phyloP scores from a whole-genome alignment of 2,113 vertebrate genomes.

The Mormoops blainvillei region DNA sequence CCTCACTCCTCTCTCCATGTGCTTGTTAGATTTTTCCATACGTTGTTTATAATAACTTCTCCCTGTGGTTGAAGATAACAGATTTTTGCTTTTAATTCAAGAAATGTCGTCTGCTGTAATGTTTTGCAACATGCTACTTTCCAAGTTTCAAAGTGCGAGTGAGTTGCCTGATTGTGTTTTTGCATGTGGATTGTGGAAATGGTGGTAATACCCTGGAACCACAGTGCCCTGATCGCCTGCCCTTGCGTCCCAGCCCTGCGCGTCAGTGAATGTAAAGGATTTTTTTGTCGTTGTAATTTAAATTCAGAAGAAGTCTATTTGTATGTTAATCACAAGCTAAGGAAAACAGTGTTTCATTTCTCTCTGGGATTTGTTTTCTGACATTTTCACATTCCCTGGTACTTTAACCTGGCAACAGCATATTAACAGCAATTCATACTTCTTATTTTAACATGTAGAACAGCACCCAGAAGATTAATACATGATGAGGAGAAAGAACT shows the following conservation, averaged over 20 bases:
- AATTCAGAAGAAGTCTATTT: constrained; percentile 70
- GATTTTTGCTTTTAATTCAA: constrained; percentile 73
- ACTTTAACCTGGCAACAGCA: constrained; percentile 61
- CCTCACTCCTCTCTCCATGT: neutral
- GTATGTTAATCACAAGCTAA: constrained; percentile 77
- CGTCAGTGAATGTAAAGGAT: constrained; percentile 21
- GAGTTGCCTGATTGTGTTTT: neutral
- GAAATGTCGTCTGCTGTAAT: constrained; percentile 57
- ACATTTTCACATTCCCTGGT: constrained; percentile 64
- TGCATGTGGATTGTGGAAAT: neutral
- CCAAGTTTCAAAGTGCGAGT: constrained; percentile 45
- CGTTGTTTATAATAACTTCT: constrained; percentile 71
- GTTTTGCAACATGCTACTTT: constrained; percentile 67
- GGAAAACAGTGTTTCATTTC: constrained; percentile 72
- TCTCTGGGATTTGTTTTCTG: constrained; percentile 76
- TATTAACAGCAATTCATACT: constrained; percentile 59
- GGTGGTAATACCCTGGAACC: neutral
- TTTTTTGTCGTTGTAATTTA: constrained; percentile 58
- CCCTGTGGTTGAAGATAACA: constrained; percentile 66
- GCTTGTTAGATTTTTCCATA: constrained; percentile 53
- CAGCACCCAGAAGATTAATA: constrained; percentile 73
- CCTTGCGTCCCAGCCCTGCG: neutral
- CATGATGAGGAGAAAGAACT: constrained; percentile 34
- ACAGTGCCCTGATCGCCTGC: neutral
- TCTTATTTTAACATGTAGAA: constrained; percentile 45